These are phyloP conservation scores for Drosophila tani DNA, from an alignment of 1,140 invertebrate species.

Conservation along the genomic window DNA sequence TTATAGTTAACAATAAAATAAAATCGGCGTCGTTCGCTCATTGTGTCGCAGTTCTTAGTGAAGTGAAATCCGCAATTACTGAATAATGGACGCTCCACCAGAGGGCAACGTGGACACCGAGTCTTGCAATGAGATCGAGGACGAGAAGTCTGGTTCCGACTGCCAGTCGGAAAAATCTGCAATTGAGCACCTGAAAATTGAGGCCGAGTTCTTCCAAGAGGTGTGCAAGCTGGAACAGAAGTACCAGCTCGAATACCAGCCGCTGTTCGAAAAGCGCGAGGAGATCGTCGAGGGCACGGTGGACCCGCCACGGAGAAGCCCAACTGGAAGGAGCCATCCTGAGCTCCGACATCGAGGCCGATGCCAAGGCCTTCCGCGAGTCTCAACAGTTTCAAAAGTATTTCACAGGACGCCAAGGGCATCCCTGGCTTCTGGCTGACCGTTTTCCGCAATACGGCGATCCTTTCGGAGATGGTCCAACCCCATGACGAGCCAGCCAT, in stretches of 20 bases:
- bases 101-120: slow-evolving; percentile 63
- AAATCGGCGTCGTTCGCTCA: too few relatives aligned
- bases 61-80: slow-evolving; percentile 51
- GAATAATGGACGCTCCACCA: slow-evolving; percentile 64
- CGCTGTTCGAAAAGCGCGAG: slow-evolving; percentile 93
- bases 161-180: slow-evolving; percentile 91
- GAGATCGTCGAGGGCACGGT: slow-evolving; percentile 92
- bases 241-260: slow-evolving; percentile 93
- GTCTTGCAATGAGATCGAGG: slow-evolving; percentile 68
- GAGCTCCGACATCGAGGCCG: slow-evolving; percentile 91
- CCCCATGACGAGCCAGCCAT: slow-evolving; percentile 98
- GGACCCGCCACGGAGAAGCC: slow-evolving; percentile 96
- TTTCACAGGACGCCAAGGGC: slow-evolving; percentile 90
- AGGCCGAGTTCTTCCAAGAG: slow-evolving; percentile 97
- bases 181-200: slow-evolving; percentile 94
- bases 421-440: slow-evolving; percentile 99
- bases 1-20: too few relatives aligned
- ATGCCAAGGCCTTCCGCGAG: slow-evolving; percentile 66
- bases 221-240: slow-evolving; percentile 96
- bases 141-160: slow-evolving; percentile 72
- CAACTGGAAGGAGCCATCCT: slow-evolving; percentile 94
- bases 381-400: slow-evolving; percentile 52
- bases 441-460: slow-evolving; percentile 97
- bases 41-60: too few relatives aligned
- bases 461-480: slow-evolving; percentile 96